Percentiles rank a stretch among this genome's conserved stretches.
Conservation (phyloP, 2,797 vertebrate species). For the Bradypus variegatus region DNA sequence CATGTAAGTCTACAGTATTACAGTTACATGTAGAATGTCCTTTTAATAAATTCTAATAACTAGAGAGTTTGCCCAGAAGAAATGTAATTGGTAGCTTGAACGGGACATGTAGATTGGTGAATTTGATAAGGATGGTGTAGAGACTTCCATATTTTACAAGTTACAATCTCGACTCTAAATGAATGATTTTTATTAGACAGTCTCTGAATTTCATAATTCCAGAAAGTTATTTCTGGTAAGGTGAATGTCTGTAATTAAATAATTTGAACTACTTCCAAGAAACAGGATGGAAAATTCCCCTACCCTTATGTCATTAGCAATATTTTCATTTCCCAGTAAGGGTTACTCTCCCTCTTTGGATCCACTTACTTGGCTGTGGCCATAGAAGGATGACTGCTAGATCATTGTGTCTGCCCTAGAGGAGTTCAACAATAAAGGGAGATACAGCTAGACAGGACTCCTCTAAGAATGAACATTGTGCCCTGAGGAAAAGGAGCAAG, state of each 20-base stretch:
- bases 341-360: neutral
- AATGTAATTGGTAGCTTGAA: neutral
- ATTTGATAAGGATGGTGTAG: neutral
- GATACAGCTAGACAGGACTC: neutral
- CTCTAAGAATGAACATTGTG: neutral
- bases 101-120: neutral
- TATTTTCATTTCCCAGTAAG: neutral
- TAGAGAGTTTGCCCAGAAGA: neutral
- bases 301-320: neutral
- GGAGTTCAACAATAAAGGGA: neutral
- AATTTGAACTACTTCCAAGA: conserved; percentile 34
- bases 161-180: conserved; percentile 21
- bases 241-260: conserved; percentile 31
- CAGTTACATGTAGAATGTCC: neutral
- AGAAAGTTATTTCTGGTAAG: conserved; percentile 39
- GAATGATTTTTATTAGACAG: conserved; percentile 23
- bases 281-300: conserved; percentile 17
- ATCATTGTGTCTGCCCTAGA: neutral
- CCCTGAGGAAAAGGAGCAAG: neutral
- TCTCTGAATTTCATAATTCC: neutral
- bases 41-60: neutral
- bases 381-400: neutral
- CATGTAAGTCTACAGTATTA: too few species aligned
- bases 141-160: neutral
- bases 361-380: neutral